phyloP scores from a whole-genome alignment of 2,888 invertebrate genomes.

The Ectemnius cavifrons region DNA sequence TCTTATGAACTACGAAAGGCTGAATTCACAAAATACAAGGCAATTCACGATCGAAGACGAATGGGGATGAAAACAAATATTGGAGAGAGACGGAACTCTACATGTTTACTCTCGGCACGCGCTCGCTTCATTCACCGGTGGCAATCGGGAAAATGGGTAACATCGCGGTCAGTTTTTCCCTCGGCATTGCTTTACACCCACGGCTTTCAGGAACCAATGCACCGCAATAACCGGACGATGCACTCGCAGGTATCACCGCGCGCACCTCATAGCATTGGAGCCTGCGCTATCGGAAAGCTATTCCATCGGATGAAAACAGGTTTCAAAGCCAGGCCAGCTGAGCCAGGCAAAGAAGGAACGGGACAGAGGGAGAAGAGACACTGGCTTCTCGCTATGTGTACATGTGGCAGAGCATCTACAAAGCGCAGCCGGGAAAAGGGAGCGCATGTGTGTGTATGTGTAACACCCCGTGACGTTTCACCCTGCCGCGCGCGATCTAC shows the following conservation, averaged over 20 bases:
- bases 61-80: background rate
- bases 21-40: background rate
- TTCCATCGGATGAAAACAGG: constrained; percentile 50
- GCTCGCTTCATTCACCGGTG: constrained; percentile 30
- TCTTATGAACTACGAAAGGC: background rate
- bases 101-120: constrained; percentile 16
- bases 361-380: constrained; percentile 24
- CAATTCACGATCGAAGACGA: background rate
- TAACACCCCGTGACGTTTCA: constrained; percentile 61
- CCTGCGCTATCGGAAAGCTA: constrained; percentile 50
- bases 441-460: constrained; percentile 42
- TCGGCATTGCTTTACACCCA: constrained; percentile 11
- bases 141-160: constrained; percentile 46
- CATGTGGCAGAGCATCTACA: constrained; percentile 23
- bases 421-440: constrained; percentile 53
- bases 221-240: constrained; percentile 48
- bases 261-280: constrained; percentile 37
- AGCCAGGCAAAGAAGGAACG: constrained; percentile 11
- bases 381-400: constrained; percentile 1
- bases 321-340: constrained; percentile 35
- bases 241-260: constrained; percentile 13
- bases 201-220: constrained; percentile 49
- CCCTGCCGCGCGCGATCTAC: constrained; percentile 23
- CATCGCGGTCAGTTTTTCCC: constrained; percentile 6
- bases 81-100: too few species aligned